Evolutionary conservation across 2,113 vertebrate species (phyloP).

Genomic region (Ochotona curzoniae): DNA sequence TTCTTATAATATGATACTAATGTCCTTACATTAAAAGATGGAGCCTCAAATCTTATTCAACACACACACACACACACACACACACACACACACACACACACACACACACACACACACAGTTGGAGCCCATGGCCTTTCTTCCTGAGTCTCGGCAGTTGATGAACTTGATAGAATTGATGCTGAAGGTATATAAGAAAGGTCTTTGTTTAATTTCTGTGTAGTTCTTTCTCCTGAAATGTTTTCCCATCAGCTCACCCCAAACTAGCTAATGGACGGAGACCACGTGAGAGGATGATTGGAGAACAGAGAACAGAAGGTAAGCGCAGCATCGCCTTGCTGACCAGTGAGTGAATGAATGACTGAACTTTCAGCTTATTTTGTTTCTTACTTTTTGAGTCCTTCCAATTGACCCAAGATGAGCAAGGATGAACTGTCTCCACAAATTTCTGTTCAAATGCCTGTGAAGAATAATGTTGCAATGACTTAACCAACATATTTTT

Average conservation of each 20-base stretch:
- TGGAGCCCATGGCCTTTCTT: background rate
- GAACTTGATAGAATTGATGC: background rate
- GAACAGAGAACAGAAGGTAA: background rate
- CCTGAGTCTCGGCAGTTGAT: background rate
- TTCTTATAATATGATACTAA: background rate
- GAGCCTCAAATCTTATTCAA: too few relatives aligned
- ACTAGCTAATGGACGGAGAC: background rate
- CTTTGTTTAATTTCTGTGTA: background rate
- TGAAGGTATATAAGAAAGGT: background rate
- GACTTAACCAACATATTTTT: background rate
- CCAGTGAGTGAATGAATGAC: fast-evolving
- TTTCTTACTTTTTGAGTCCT: background rate
- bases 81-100: background rate
- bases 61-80: too few relatives aligned
- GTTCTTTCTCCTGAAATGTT: background rate
- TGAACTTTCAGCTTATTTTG: background rate
- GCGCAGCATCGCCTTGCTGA: background rate
- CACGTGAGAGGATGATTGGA: background rate
- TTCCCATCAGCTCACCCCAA: background rate
- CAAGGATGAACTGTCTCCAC: background rate
- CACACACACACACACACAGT: background rate
- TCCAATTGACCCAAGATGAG: background rate
- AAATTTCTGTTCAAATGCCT: background rate
- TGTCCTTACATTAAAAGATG: background rate
- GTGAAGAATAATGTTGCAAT: background rate